Conservation (phyloP, 2,888 invertebrate species). For the Nomada flava region DNA sequence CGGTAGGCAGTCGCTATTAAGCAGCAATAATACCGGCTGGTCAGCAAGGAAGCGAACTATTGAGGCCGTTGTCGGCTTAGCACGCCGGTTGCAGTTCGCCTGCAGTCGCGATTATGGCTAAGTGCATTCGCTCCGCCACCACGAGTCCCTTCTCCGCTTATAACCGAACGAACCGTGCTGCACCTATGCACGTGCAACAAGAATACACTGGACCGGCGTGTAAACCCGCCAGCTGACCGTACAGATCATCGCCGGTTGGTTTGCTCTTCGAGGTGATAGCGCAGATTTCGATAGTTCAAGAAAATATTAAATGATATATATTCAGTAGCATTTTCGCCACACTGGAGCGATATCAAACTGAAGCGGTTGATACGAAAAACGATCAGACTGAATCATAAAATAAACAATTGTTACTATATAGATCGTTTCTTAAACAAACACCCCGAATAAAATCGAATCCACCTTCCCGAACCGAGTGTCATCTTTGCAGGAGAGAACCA, state of each 20-base stretch:
- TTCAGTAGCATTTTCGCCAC: no score
- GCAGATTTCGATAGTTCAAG: conserved; percentile 24
- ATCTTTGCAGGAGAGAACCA: background rate
- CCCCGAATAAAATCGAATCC: background rate
- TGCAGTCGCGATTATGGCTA: conserved; percentile 75
- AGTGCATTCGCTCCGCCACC: conserved; percentile 75
- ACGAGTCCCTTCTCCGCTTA: conserved; percentile 6
- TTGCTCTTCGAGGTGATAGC: conserved; percentile 47
- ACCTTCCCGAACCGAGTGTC: background rate
- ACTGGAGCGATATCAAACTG: no score
- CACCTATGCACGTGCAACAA: conserved; percentile 47
- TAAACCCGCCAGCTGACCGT: conserved; percentile 28
- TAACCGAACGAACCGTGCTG: conserved; percentile 20
- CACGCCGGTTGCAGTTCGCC: conserved; percentile 64
- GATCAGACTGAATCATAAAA: no score
- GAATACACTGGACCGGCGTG: conserved; percentile 1
- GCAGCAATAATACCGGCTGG: conserved; percentile 67
- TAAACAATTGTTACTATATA: no score
- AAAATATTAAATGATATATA: background rate
- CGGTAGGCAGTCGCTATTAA: conserved; percentile 65
- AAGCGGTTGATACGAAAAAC: no score
- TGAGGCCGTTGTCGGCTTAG: conserved; percentile 76
- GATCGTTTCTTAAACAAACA: no score
- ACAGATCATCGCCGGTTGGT: conserved; percentile 29
- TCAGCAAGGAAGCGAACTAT: conserved; percentile 75